Conservation (phyloP, 1,140 invertebrate genomes). For the Metopolophium dirhodum region DNA sequence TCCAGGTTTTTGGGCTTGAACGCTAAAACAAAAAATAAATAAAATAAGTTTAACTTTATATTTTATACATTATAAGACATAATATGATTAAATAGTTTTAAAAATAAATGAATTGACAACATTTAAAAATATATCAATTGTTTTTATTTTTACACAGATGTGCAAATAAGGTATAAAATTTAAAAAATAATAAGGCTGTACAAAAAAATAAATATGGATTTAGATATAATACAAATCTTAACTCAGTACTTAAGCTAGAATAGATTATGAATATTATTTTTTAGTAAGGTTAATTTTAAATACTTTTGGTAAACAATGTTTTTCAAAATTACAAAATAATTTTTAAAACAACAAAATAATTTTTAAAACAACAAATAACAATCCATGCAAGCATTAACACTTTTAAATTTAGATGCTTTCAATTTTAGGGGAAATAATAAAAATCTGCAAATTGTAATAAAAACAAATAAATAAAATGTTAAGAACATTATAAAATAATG, state of each 20-base stretch:
- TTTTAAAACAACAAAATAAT: neutral
- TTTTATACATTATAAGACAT: neutral
- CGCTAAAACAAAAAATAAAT: conserved; percentile 41
- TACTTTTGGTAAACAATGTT: conserved; percentile 1
- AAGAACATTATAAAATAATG: neutral
- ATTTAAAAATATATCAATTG: neutral
- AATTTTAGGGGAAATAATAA: neutral
- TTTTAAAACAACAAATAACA: neutral
- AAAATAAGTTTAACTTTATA: neutral
- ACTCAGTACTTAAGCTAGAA: neutral
- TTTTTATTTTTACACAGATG: neutral
- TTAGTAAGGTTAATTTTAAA: neutral
- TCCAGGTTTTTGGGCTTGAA: conserved; percentile 55
- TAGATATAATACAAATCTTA: neutral
- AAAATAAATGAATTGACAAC: neutral
- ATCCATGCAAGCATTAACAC: conserved; percentile 8
- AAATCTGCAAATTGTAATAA: neutral
- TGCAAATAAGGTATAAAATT: neutral
- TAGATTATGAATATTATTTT: neutral
- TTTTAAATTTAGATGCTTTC: neutral
- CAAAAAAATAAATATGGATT: neutral
- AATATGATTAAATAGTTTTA: neutral
- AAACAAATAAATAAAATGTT: neutral
- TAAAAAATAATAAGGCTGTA: neutral
- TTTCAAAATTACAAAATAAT: neutral